Evolutionary conservation across 2,888 invertebrate species (phyloP).

Genomic region (Platycheirus rosarum): DNA sequence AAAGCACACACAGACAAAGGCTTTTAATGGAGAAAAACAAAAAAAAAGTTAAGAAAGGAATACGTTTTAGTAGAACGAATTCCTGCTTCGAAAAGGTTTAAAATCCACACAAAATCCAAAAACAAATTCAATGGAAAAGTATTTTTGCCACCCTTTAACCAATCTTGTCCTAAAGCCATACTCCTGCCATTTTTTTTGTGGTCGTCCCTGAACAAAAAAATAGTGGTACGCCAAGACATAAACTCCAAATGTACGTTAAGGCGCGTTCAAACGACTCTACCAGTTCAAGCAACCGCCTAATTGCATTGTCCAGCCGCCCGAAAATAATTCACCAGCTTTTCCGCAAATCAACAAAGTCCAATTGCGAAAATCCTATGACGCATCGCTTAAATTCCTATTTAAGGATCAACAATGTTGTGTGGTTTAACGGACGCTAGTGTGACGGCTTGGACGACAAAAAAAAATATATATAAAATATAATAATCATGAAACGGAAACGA

Average conservation of each 20-base stretch:
- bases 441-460: neutral
- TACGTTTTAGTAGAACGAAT: neutral
- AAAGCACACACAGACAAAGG: too few species aligned
- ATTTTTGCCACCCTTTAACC: conserved; percentile 32
- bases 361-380: conserved; percentile 47
- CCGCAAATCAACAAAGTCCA: conserved; percentile 37
- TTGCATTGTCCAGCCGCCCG: conserved; percentile 54
- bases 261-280: conserved; percentile 10
- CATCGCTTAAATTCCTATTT: conserved; percentile 63
- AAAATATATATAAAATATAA: conserved; percentile 38
- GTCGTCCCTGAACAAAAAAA: conserved; percentile 1
- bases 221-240: neutral
- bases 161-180: neutral
- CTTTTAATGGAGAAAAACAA: too few species aligned
- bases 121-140: neutral
- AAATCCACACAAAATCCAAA: conserved; percentile 14
- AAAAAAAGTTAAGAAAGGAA: conserved; percentile 8
- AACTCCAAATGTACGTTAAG: neutral
- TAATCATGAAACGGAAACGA: conserved; percentile 54
- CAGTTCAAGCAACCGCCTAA: conserved; percentile 61
- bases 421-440: neutral
- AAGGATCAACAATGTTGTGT: conserved; percentile 58
- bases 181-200: conserved; percentile 22
- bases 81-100: neutral
- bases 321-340: conserved; percentile 15